These are phyloP conservation scores for Bombus picipes DNA, from an alignment of 1,140 invertebrate species.

Conservation along the genomic window DNA sequence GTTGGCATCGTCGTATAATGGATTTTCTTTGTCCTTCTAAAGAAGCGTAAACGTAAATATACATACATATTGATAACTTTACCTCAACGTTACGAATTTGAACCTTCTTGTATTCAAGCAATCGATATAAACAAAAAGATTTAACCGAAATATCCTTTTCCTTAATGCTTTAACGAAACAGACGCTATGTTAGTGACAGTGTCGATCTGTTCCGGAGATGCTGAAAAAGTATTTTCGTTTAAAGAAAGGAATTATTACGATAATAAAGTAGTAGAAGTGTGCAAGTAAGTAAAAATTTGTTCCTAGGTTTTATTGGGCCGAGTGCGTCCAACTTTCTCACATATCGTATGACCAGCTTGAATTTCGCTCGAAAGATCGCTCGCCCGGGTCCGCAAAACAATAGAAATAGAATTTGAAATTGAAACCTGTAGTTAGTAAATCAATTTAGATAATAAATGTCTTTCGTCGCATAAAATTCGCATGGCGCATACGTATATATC, in stretches of 20 bases:
- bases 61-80: not conserved
- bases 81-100: not conserved
- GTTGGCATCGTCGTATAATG: not conserved
- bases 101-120: not conserved
- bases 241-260: constrained; percentile 38
- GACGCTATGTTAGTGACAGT: constrained; percentile 40
- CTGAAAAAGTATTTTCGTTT: constrained; percentile 20
- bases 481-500: not conserved
- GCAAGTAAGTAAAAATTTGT: not conserved
- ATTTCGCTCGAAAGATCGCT: not conserved
- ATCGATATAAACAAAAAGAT: not conserved
- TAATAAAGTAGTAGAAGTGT: not conserved
- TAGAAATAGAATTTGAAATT: not conserved
- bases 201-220: not conserved
- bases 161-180: not conserved
- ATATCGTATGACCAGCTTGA: not conserved
- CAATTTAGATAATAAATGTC: not conserved
- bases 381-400: not conserved
- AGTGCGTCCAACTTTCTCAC: not conserved
- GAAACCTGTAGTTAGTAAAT: not conserved
- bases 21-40: not conserved
- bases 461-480: not conserved
- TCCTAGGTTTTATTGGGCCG: not conserved
- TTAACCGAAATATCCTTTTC: not conserved
- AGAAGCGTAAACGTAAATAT: not conserved